Base-by-base conservation (phyloP, 1,140 invertebrate genomes). In the Macrobrachium nipponense region DNA sequence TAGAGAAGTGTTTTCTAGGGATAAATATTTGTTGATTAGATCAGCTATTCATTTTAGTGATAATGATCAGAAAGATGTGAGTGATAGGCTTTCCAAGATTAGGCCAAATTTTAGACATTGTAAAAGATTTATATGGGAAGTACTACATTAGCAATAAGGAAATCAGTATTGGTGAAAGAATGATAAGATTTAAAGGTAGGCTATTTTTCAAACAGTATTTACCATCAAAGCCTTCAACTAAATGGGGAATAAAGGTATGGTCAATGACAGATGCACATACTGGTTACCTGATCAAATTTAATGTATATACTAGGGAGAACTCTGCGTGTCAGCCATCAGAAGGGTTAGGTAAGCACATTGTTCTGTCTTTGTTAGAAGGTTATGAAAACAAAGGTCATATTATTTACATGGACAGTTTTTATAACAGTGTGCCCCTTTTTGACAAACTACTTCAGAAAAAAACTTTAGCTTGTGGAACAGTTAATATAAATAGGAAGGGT, bases 221-320 rank as follows among this genome's bases (percentile, higher is more conserved):
- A 36, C 78, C 23, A 18, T 62, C 3, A 14, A 80, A 80, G 58
- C 60, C 59, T 23, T 62, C 36, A 58, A n/a, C 78, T 20, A 80
- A 80, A 66, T 80, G n/a, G 78, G 78, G 61, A 43, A 80, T 80
- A 80, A 80, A 80, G 36, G 20, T 64, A 36, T 80, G 78, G 78
- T 80, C 8, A 20, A n/a, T 80, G n/a, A 62, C 17, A 62, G 60
- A 80, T 64, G n/a, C 59, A 12, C 58, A 80, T 62, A 80, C 59
- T 64, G 27, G 78, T 17, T 80, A 18, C 62, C 60, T 80, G 14
- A 4, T 66, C 10, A 80, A 43, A 44, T 80, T 80, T 62, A 23
- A 66, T 61, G 27, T 80, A 5, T 80, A 80, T 43, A 80, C 59
- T 62, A 36, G 78, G 61, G 62, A 59, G 60, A n/a, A n/a, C n/a